A percentile compares a stretch with the other conserved stretches of the same genome.
These are phyloP conservation scores for Columbina picui DNA, from an alignment of 2,113 vertebrate genomes.

Conservation along the genomic window DNA sequence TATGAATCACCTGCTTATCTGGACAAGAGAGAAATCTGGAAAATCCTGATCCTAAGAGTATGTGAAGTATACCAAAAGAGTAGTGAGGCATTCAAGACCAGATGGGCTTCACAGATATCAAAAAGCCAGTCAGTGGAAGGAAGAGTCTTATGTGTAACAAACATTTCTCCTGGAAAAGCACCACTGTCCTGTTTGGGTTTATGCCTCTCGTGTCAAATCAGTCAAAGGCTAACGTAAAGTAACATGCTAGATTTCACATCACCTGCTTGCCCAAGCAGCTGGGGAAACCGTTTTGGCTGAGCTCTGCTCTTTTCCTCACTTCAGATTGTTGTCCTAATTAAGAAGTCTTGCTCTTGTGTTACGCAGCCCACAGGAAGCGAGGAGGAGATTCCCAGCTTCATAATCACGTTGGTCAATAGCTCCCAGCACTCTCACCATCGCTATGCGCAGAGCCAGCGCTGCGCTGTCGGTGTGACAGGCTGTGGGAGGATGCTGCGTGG, in stretches of 20 bases:
- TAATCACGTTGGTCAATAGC: constrained; percentile 14
- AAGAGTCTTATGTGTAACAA: neutral
- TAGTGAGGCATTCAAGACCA: neutral
- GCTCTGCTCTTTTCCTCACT: neutral
- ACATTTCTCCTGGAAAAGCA: neutral
- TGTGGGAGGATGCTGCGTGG: constrained; percentile 42
- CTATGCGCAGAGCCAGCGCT: neutral
- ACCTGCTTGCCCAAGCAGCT: constrained; percentile 13
- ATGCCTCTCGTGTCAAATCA: constrained; percentile 22
- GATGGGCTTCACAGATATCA: neutral
- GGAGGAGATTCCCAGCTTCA: constrained; percentile 27
- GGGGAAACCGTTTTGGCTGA: constrained; percentile 32
- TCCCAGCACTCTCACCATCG: constrained; percentile 3
- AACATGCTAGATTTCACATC: constrained; percentile 5
- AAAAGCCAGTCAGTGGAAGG: neutral
- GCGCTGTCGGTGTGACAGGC: neutral
- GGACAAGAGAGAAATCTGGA: neutral
- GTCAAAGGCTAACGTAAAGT: neutral
- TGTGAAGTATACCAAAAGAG: neutral
- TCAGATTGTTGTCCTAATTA: constrained; percentile 35
- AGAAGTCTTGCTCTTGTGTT: neutral
- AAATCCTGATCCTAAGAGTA: neutral
- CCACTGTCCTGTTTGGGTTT: constrained; percentile 17
- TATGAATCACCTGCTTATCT: neutral
- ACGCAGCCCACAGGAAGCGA: constrained; percentile 35